Percentiles rank a stretch among this genome's conserved stretches.
These are phyloP conservation scores for Athene noctua DNA, from an alignment of 2,113 vertebrate genomes.

Conservation along the genomic window DNA sequence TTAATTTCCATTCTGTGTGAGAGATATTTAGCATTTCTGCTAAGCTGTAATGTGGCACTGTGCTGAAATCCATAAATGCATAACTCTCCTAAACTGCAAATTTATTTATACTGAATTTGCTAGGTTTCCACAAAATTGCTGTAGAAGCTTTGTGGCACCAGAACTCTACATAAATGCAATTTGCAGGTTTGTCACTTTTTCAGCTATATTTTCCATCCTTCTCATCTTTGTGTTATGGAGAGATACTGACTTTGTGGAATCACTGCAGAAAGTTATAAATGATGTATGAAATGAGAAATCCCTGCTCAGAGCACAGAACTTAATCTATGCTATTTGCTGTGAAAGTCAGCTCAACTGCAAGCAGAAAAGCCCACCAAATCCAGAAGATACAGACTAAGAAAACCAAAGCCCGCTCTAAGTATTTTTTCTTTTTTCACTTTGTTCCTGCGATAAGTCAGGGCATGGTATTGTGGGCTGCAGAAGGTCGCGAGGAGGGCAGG, in stretches of 20 bases:
- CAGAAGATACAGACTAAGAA: slow-evolving; percentile 21
- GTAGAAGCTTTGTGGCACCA: slow-evolving; percentile 44
- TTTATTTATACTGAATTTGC: slow-evolving; percentile 55
- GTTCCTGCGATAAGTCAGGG: not conserved
- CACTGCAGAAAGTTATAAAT: slow-evolving; percentile 68
- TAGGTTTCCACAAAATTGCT: slow-evolving; percentile 50
- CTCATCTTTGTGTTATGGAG: slow-evolving; percentile 57
- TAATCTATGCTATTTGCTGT: slow-evolving; percentile 60
- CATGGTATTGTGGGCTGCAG: not conserved
- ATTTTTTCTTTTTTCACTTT: not conserved
- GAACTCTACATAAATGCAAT: slow-evolving; percentile 62
- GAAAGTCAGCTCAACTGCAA: slow-evolving; percentile 39
- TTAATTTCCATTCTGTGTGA: slow-evolving; percentile 47
- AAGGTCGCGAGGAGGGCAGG: not conserved
- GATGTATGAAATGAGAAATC: slow-evolving; percentile 72
- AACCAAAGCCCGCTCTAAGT: not conserved
- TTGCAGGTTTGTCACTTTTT: slow-evolving; percentile 64
- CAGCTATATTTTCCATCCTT: slow-evolving; percentile 62
- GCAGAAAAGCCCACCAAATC: slow-evolving; percentile 43
- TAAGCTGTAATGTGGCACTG: slow-evolving; percentile 37
- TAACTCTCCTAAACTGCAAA: slow-evolving; percentile 53
- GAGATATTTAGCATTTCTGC: slow-evolving; percentile 45
- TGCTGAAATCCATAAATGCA: slow-evolving; percentile 47
- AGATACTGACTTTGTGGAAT: slow-evolving; percentile 64
- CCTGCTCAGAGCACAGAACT: slow-evolving; percentile 48